phyloP scores from a whole-genome alignment of 53 echinoderm and acorn worm genomes.

The Crossaster papposus region DNA sequence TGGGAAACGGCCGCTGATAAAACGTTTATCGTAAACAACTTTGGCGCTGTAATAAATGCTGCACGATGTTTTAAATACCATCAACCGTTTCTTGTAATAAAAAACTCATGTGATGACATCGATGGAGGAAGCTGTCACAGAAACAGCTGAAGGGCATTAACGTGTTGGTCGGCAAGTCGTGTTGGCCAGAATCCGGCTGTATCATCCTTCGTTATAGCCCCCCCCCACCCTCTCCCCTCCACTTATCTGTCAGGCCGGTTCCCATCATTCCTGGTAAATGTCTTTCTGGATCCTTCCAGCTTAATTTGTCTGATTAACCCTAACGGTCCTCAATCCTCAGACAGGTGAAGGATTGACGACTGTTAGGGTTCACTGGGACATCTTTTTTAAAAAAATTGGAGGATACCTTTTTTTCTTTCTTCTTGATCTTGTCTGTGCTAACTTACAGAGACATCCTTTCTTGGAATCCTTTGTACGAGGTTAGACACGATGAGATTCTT shows the following conservation, averaged over 20 bases:
- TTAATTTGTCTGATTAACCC: not conserved
- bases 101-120: not conserved
- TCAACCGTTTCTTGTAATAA: not conserved
- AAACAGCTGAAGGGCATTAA: not conserved
- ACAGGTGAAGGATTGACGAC: no score
- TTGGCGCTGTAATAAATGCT: not conserved
- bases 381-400: not conserved
- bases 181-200: not conserved
- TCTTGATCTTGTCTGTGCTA: no score
- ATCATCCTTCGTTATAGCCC: not conserved
- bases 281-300: not conserved
- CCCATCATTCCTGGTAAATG: not conserved
- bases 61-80: not conserved
- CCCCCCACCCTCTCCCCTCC: no score
- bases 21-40: not conserved
- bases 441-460: no score
- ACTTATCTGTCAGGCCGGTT: not conserved
- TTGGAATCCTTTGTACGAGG: no score
- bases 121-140: not conserved
- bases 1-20: not conserved
- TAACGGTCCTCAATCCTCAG: no score
- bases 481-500: no score
- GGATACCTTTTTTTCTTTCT: not conserved
- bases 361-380: no score
- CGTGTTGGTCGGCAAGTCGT: not conserved